Evolutionary conservation across 2,888 invertebrate species (phyloP).

Genomic region (Nebria brevicollis): DNA sequence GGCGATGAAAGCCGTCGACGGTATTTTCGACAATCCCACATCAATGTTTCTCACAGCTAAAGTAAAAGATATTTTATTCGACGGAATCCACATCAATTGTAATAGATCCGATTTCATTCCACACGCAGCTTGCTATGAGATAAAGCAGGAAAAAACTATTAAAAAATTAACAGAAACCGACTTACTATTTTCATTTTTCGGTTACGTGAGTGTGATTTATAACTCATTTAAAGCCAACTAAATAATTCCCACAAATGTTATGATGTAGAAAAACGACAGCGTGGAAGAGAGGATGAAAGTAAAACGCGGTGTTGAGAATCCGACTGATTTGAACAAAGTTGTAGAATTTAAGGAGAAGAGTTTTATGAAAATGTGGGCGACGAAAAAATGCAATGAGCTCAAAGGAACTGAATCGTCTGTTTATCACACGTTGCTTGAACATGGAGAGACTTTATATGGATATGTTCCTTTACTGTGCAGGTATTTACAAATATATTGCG

Average conservation of each 20-base stretch:
- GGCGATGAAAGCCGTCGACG: slow-evolving; percentile 36
- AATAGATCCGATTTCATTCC: slow-evolving; percentile 43
- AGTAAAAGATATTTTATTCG: slow-evolving; percentile 39
- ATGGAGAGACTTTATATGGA: slow-evolving; percentile 30
- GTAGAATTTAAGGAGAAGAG: slow-evolving; percentile 36
- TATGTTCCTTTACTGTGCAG: slow-evolving; percentile 41
- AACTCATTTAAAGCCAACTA: neutral
- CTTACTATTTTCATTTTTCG: slow-evolving; percentile 37
- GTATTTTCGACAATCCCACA: slow-evolving; percentile 41
- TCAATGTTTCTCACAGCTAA: slow-evolving; percentile 39
- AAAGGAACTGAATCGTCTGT: slow-evolving; percentile 43
- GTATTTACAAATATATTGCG: neutral
- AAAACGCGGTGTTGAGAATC: slow-evolving; percentile 38
- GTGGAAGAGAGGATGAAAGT: slow-evolving; percentile 41
- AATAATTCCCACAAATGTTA: neutral
- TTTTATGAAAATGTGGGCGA: slow-evolving; percentile 36
- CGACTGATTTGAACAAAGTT: slow-evolving; percentile 40
- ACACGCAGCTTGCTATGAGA: slow-evolving; percentile 37
- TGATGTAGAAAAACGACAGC: slow-evolving; percentile 43
- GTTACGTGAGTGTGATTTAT: slow-evolving; percentile 32
- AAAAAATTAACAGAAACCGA: slow-evolving; percentile 28
- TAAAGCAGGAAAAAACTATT: slow-evolving; percentile 35
- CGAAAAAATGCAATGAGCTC: slow-evolving; percentile 33
- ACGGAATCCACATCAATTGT: slow-evolving; percentile 38
- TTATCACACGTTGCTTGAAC: slow-evolving; percentile 34